Percentiles rank a stretch among this genome's conserved stretches.
phyloP scores from a whole-genome alignment of 2,113 vertebrate genomes.

The Paratilapia polleni region DNA sequence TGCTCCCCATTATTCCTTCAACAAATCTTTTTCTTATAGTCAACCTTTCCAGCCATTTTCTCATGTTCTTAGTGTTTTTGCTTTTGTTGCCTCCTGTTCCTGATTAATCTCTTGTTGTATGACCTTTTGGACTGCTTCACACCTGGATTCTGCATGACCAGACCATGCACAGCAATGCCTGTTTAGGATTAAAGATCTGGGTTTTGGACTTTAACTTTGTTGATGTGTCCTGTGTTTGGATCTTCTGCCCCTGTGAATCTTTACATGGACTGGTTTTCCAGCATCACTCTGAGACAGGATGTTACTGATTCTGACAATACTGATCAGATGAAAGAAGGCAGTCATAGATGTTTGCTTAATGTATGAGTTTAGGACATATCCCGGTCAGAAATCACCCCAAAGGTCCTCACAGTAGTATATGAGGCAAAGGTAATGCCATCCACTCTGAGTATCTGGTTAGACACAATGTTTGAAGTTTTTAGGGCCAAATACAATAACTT shows the following conservation, averaged over 20 bases:
- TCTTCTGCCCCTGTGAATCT: no score
- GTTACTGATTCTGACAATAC: background rate
- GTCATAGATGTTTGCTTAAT: background rate
- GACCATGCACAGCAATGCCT: no score
- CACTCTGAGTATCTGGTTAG: background rate
- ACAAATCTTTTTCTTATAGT: background rate
- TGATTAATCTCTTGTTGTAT: background rate
- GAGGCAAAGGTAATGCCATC: background rate
- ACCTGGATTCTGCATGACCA: no score
- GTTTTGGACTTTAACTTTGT: no score
- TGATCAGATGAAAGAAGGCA: background rate
- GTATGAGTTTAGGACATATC: background rate
- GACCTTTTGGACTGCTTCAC: no score
- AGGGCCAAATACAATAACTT: background rate
- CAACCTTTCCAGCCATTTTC: background rate
- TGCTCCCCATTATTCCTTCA: background rate
- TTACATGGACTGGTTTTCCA: no score
- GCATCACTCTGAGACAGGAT: background rate
- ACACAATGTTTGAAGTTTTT: background rate
- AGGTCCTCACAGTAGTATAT: background rate
- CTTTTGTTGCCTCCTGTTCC: background rate
- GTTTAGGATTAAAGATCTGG: background rate
- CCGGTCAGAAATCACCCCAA: rapidly evolving
- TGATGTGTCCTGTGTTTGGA: background rate
- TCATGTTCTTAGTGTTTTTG: background rate